Percentiles rank a stretch among this genome's conserved stretches.
phyloP scores from a whole-genome alignment of 2,797 vertebrate species.

The Poecilia picta region DNA sequence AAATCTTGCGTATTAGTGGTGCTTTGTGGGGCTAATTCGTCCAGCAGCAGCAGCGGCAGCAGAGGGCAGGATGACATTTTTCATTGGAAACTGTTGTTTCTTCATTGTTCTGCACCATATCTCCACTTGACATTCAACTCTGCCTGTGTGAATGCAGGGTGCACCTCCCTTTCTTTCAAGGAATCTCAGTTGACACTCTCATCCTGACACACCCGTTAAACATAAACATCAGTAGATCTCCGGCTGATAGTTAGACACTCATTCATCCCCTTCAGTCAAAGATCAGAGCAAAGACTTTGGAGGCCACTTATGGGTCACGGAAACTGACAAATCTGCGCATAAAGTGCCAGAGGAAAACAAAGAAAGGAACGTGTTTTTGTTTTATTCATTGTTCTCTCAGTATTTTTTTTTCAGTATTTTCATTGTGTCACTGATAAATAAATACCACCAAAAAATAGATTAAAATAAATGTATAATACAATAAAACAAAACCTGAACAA shows the following conservation, averaged over 20 bases:
- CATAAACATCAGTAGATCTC: conserved; percentile 72
- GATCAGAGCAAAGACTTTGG: conserved; percentile 46
- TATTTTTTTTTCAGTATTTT: background rate
- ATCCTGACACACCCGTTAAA: conserved; percentile 74
- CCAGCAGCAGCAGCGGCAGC: conserved; percentile 47
- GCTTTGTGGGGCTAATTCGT: conserved; percentile 48
- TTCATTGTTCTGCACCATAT: conserved; percentile 66
- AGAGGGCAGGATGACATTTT: conserved; percentile 64
- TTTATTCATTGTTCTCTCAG: background rate
- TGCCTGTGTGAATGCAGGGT: conserved; percentile 61
- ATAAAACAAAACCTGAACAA: background rate
- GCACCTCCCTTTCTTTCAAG: conserved; percentile 55
- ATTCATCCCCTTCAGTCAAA: conserved; percentile 62
- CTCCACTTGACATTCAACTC: conserved; percentile 66
- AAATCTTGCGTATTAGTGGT: conserved; percentile 35
- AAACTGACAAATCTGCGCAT: conserved; percentile 30
- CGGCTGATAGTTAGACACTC: conserved; percentile 50
- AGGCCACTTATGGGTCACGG: conserved; percentile 33
- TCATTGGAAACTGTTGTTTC: conserved; percentile 45
- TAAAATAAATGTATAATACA: background rate
- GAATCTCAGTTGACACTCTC: conserved; percentile 57
- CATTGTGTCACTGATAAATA: background rate
- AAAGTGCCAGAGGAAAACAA: conserved; percentile 2
- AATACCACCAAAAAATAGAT: background rate
- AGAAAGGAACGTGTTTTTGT: background rate